Evolutionary conservation across 2,888 invertebrate genomes (phyloP), one percentile per base, ranked within the genome.

Genomic region (Drosophila helvetica): DNA sequence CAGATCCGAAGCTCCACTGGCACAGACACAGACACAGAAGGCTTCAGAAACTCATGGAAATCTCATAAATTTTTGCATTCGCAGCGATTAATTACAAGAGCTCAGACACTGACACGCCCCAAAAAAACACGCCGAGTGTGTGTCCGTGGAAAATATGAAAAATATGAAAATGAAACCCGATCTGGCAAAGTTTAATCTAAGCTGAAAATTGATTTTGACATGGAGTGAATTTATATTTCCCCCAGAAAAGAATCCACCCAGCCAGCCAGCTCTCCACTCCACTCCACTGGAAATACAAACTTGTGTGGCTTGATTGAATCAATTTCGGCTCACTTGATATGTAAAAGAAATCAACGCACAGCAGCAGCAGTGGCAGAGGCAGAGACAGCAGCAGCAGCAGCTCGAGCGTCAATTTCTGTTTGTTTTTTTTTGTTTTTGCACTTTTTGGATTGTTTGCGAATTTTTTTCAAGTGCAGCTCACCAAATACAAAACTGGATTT

Each of bases 401-500:
- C 43, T 19, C 30, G 65, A 33, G 18, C 27, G 56, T 56, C 48
- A 38, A n/a, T 55, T 30, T 47, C n/a, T 57, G 56, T 58, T 19
- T 33, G 56, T 38, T 30, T 43, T 22, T 54, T 30, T 25, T 57
- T 17, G 17, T 47, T 52, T 52, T 30, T 45, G 8, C 0, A 38
- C 9, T 22, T 12, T 45, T 19, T 17, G 2, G 17, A 43, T 56
- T 74, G 61, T 54, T 66, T 51, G 60, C 57, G 64, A 55, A 64
- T 72, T 71, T 50, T 70, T 71, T 79, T 73, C 83, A 83, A 86
- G 84, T 88, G 88, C 86, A 86, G 75, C 70, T 77, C 76, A 71
- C 88, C 84, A 86, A 88, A 84, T 83, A 80, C 45, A 88, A 85
- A 85, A 85, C 85, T 79, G 85, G 85, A 80, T 86, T 85, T 85